Evolutionary conservation across 2,888 invertebrate genomes (phyloP), one percentile per base, ranked within the genome.

Genomic region (Osmoderma eremita): DNA sequence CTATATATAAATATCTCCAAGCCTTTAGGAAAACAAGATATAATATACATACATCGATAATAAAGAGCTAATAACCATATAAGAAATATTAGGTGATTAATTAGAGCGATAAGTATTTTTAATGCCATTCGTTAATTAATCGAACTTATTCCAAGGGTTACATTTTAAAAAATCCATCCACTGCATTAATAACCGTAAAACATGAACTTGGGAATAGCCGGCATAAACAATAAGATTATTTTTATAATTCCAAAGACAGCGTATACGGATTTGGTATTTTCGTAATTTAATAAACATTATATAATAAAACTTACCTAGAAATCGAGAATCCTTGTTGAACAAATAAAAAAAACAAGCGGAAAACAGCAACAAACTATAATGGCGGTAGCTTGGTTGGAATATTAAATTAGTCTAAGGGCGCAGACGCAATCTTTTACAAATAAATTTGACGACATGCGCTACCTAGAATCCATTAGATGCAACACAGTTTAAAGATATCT

Each of bases 381-480:
- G 72, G 72, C 72, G 72, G 53, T 68, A 69, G 67, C 69, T 70
- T 67, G 65, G 68, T 67, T 49, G 67, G 68, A 72, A 69, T 70
- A 72, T 68, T 70, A 70, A 68, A 69, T 69, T 39, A 49, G 49
- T 48, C 22, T 53, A 12, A 65, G 56, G 17, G 51, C 63, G 63
- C 63, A 63, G 63, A 41, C 63, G 39, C 63, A 18, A 51, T 18
- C 41, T 5, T 30, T 10, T n/a, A 45, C 8, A 42, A 8, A 54
- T 38, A 10, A 18, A 8, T 15, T 2, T 17, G 5, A 20, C n/a
- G 10, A 5, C 30, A 6, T 30, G 30, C 22, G 22, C 49, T 13
- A 49, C 50, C 63, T 63, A 61, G 39, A 4, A 18, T 41, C 38
- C 8, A n/a, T 1, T 56, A 17, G 38, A 10, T 15, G 39, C 12